Base-by-base conservation (phyloP, 2,888 invertebrate species). In the Oxycera nigricornis region DNA sequence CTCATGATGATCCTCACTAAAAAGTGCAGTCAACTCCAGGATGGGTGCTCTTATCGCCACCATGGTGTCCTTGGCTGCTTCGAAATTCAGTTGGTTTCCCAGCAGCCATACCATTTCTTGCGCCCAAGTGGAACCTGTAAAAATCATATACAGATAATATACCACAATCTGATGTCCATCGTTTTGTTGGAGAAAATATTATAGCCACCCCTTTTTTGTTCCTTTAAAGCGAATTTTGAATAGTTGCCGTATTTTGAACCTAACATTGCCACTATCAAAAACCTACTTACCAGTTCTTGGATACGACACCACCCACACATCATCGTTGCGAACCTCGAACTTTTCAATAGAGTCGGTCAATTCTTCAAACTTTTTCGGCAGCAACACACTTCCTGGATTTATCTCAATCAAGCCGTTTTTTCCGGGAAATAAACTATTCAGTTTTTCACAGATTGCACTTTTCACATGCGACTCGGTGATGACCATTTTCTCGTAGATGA, bases 101-200 rank as follows among this genome's bases (percentile, higher is more conserved):
- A 97, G 89, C n/a, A 95, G 87, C 93, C 95, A 97, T 1, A 94
- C 90, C 91, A 97, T 95, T 87, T 97, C 96, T 82, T 96, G 95
- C 0, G 93, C 90, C 96, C 96, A 97, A 0, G 96, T 96, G 24
- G 96, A 96, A 14, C 94, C 93, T 93, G 1, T 20, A n/a, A 50
- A 20, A 39, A n/a, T n/a, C n/a, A n/a, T n/a, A n/a, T n/a, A n/a
- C n/a, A n/a, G n/a, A n/a, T n/a, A n/a, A n/a, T n/a, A n/a, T n/a
- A n/a, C n/a, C n/a, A n/a, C n/a, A n/a, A n/a, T n/a, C n/a, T n/a
- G n/a, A n/a, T n/a, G n/a, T n/a, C n/a, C n/a, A n/a, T n/a, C n/a
- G n/a, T n/a, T n/a, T n/a, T n/a, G n/a, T n/a, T n/a, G n/a, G n/a
- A n/a, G n/a, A n/a, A n/a, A n/a, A n/a, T n/a, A n/a, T n/a, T n/a